A percentile compares a stretch with the other conserved stretches of the same genome.
Conservation (phyloP, 2,797 vertebrate species). For the Etheostoma nigrum region DNA sequence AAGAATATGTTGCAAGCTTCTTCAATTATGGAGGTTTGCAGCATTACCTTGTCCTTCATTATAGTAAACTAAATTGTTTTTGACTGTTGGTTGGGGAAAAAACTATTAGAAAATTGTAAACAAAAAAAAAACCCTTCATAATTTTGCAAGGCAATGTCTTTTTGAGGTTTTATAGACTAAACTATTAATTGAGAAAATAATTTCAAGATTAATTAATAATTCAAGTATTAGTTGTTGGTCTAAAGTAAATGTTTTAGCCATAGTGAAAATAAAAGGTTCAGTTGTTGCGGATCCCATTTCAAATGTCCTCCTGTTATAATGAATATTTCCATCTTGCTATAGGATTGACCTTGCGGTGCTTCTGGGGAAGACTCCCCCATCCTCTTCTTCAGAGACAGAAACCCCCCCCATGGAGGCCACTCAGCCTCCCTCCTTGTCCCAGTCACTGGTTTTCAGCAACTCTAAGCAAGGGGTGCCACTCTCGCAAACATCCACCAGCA, state of each 20-base stretch:
- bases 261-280: neutral
- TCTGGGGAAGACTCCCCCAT: conserved; percentile 94
- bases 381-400: conserved; percentile 93
- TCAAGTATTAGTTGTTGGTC: neutral
- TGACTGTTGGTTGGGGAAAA: neutral
- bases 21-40: neutral
- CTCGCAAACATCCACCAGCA: conserved; percentile 88
- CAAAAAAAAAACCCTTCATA: too few species aligned
- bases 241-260: neutral
- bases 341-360: conserved; percentile 98
- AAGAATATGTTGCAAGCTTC: neutral
- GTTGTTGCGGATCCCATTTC: neutral
- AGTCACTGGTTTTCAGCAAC: conserved; percentile 97
- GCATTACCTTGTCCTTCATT: neutral
- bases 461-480: conserved; percentile 92
- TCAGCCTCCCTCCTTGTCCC: conserved; percentile 91
- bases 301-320: neutral
- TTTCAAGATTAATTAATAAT: neutral
- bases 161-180: neutral
- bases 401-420: conserved; percentile 87
- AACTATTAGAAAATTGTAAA: neutral
- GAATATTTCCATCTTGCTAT: neutral
- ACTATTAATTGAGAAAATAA: neutral
- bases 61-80: neutral
- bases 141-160: too few species aligned